A percentile compares a stretch with the other conserved stretches of the same genome.
Evolutionary conservation across 1,140 invertebrate genomes (phyloP).

Genomic region (Drosophila tropicalis): DNA sequence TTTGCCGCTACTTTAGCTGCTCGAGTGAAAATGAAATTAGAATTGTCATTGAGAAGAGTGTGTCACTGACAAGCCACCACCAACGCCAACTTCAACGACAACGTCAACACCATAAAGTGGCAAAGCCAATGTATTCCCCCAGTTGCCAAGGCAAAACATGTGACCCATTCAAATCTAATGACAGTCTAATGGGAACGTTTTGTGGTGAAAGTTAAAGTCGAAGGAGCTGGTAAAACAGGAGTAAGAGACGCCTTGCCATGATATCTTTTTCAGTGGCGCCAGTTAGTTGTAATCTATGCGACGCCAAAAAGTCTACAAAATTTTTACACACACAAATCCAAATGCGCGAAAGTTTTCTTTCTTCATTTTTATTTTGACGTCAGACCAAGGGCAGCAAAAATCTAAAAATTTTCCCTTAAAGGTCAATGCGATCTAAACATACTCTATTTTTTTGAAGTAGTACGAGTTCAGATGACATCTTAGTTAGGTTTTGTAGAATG

Average conservation of each 20-base stretch:
- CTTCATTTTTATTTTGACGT: not conserved
- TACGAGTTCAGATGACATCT: not conserved
- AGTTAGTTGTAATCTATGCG: constrained; percentile 74
- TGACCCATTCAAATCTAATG: constrained; percentile 63
- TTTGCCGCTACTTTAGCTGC: constrained; percentile 25
- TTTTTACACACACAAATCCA: constrained; percentile 76
- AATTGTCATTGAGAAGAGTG: constrained; percentile 66
- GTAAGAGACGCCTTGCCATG: not conserved
- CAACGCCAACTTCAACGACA: not conserved
- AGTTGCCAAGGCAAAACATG: constrained; percentile 57
- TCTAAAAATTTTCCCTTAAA: not conserved
- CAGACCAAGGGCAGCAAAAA: constrained; percentile 3
- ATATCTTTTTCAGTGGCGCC: constrained; percentile 57
- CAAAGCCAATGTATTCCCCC: constrained; percentile 25
- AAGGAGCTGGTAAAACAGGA: not conserved
- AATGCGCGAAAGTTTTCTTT: constrained; percentile 31
- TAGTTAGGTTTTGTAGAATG: no score
- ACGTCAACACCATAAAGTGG: not conserved
- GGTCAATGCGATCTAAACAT: not conserved
- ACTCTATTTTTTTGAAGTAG: not conserved
- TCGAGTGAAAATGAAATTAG: constrained; percentile 75
- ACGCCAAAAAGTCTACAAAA: constrained; percentile 75
- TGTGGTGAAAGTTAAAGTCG: constrained; percentile 59
- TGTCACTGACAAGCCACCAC: constrained; percentile 60
- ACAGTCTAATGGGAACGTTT: constrained; percentile 55